phyloP scores from a whole-genome alignment of 2,888 invertebrate species.

The Machimus rusticus region DNA sequence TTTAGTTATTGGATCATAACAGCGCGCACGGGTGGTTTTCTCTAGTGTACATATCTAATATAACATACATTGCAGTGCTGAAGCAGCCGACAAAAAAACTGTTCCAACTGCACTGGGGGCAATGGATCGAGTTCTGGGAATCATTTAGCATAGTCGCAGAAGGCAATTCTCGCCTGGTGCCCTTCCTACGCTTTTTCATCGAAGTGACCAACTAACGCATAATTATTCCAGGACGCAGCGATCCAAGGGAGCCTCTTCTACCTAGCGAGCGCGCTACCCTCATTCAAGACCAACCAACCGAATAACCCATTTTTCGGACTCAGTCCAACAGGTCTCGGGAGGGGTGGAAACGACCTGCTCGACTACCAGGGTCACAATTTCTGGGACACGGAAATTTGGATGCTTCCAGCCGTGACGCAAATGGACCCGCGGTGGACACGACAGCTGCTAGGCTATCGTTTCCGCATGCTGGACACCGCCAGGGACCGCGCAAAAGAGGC shows the following conservation, averaged over 20 bases:
- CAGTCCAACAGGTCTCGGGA: slow-evolving; percentile 68
- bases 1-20: too few species aligned
- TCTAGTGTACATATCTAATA: not conserved
- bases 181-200: slow-evolving; percentile 42
- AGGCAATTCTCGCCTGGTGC: slow-evolving; percentile 66
- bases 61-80: slow-evolving; percentile 59
- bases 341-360: slow-evolving; percentile 59
- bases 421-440: slow-evolving; percentile 65
- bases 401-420: slow-evolving; percentile 67
- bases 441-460: slow-evolving; percentile 66
- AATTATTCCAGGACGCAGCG: slow-evolving; percentile 46
- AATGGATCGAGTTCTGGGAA: slow-evolving; percentile 65
- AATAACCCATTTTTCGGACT: slow-evolving; percentile 65
- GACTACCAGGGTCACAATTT: slow-evolving; percentile 68
- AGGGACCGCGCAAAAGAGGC: slow-evolving; percentile 64
- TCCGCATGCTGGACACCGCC: slow-evolving; percentile 65
- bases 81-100: slow-evolving; percentile 64
- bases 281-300: slow-evolving; percentile 63
- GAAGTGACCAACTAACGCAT: slow-evolving; percentile 54
- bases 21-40: too few species aligned
- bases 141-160: slow-evolving; percentile 65
- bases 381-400: slow-evolving; percentile 73
- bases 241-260: slow-evolving; percentile 70
- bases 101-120: slow-evolving; percentile 63
- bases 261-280: slow-evolving; percentile 67